Conservation (phyloP, 2,797 vertebrate genomes). For the Nannoperca obscura region DNA sequence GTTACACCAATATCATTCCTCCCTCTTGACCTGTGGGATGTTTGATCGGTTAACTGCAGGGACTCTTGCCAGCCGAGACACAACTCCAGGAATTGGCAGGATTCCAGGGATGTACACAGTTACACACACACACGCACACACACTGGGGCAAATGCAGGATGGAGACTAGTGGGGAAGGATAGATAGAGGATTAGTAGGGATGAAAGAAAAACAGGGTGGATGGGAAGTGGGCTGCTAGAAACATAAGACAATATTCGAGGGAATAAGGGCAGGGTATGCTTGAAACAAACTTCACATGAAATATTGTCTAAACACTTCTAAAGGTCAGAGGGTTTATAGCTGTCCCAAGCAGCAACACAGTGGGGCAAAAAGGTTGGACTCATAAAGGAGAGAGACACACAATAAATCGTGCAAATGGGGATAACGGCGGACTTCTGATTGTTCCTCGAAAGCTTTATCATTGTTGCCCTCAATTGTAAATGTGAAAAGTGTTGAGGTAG, state of each 20-base stretch:
- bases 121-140: conserved; percentile 30
- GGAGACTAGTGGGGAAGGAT: background rate
- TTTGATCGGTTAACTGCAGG: conserved; percentile 38
- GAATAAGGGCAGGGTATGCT: background rate
- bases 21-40: conserved; percentile 45
- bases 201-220: background rate
- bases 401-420: background rate
- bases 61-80: conserved; percentile 13
- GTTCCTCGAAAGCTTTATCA: background rate
- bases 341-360: background rate
- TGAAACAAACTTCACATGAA: background rate
- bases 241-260: background rate
- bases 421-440: background rate
- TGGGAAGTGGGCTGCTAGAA: background rate
- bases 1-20: conserved; percentile 37
- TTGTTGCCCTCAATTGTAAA: background rate
- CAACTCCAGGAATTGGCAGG: conserved; percentile 25
- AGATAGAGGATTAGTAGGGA: background rate
- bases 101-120: conserved; percentile 40
- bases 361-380: background rate
- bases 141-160: background rate
- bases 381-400: background rate
- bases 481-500: background rate
- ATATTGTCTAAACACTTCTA: background rate
- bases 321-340: background rate